These are phyloP conservation scores for Rhyacophila evoluta DNA, from an alignment of 2,888 invertebrate genomes.

Conservation along the genomic window DNA sequence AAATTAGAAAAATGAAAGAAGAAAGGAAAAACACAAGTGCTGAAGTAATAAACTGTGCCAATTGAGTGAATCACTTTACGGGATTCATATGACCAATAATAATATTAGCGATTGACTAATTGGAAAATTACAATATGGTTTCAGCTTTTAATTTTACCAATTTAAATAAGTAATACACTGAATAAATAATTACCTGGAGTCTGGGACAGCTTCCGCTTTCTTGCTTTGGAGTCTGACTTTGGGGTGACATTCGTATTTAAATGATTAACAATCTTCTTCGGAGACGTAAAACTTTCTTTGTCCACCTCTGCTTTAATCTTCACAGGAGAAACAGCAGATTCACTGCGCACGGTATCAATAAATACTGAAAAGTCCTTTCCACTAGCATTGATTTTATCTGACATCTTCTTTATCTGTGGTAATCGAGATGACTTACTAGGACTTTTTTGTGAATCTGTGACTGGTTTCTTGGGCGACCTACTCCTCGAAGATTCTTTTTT, in stretches of 20 bases:
- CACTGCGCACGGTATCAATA: background rate
- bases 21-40: no score
- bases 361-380: constrained; percentile 46
- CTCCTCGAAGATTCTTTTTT: background rate
- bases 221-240: constrained; percentile 40
- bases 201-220: constrained; percentile 41
- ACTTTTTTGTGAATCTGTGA: background rate
- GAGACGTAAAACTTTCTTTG: background rate
- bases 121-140: no score
- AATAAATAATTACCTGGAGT: constrained; percentile 42
- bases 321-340: no score
- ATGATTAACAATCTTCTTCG: background rate
- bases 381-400: constrained; percentile 33
- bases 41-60: no score
- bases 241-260: constrained; percentile 50
- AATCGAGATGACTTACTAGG: background rate
- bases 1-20: background rate
- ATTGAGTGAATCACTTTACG: no score
- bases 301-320: background rate
- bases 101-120: no score
- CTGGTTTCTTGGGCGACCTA: background rate
- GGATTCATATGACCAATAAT: no score
- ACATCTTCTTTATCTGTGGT: background rate
- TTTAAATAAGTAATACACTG: no score
- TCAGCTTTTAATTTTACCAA: no score